Evolutionary conservation across 2,888 invertebrate genomes (phyloP), one percentile per base, ranked within the genome.

Genomic region (Cordilura impudica): DNA sequence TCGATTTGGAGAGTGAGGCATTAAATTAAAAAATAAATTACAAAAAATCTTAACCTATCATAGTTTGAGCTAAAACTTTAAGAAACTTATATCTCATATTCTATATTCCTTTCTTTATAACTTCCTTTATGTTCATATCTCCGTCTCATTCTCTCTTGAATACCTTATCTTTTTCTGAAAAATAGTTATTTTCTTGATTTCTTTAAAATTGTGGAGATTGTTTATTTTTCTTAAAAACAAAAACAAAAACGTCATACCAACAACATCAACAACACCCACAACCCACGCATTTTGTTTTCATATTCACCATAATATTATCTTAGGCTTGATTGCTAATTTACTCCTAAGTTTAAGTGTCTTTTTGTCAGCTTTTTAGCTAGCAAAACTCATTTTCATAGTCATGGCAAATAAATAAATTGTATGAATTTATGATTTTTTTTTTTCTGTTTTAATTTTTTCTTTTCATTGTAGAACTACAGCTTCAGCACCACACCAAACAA

Each of bases 351-450:
- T 58, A 56, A 43, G 45, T 72, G 26, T 54, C 53, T 56, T 56
- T 63, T 54, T 72, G 56, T 45, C 72, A 67, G 43, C 26, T 45
- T 39, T 21, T 39, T 5, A 26, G 45, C 60, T 60, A 58, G 53
- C 70, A 19, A 61, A 66, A 43, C 54, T 66, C 49, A 79, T 67
- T 75, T 74, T 71, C 61, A 73, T 73, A 73, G 69, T 73, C 73
- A 65, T 45, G 69, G 73, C 63, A 73, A 65, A 78, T 78, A 73
- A 65, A 78, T 78, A 78, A 78, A 78, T 53, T 78, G 73, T 78
- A 45, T 14, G 51, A 65, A 54, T 69, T 78, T 69, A 72, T 72
- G 67, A 69, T 63, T 39, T 69, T 31, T 31, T 18, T 61, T 2
- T 18, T 14, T 21, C 7, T 61, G 16, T 61, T 4, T 61, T 10